These are phyloP conservation scores for Taxidea taxus DNA, from an alignment of 2,113 vertebrate genomes.

Conservation along the genomic window DNA sequence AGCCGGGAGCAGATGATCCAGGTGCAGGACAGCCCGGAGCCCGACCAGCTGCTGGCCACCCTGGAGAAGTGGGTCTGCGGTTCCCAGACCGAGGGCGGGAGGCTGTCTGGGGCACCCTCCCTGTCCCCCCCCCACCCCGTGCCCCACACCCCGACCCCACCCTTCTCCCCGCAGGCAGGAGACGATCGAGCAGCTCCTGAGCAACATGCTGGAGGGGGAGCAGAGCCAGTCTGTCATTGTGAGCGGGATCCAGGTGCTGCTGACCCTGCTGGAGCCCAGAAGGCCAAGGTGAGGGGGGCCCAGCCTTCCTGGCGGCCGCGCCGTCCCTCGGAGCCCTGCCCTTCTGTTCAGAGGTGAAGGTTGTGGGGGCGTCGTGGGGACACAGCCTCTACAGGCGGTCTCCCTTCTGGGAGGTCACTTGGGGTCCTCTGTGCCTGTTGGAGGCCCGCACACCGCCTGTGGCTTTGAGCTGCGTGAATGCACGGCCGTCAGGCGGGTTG, in stretches of 20 bases:
- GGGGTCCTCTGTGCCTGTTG: rapidly evolving
- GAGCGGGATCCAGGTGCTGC: conserved; percentile 81
- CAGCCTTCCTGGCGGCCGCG: rapidly evolving
- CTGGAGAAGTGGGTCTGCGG: conserved; percentile 80
- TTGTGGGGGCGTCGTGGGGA: background rate
- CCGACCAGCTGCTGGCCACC: conserved; percentile 80
- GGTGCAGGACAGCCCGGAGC: conserved; percentile 79
- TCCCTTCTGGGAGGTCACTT: background rate
- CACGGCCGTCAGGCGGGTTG: rapidly evolving
- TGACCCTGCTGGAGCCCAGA: conserved; percentile 80
- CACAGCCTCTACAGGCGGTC: background rate
- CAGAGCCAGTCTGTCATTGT: conserved; percentile 79
- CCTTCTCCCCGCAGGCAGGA: conserved; percentile 75
- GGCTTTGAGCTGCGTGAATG: background rate
- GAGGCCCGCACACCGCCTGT: rapidly evolving
- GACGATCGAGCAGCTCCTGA: conserved; percentile 81
- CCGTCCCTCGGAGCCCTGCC: background rate
- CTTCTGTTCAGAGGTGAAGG: rapidly evolving
- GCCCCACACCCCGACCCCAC: background rate
- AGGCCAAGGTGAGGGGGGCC: conserved; percentile 75
- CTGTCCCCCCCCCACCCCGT: background rate
- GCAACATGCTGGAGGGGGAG: conserved; percentile 82
- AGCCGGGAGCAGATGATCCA: conserved; percentile 84
- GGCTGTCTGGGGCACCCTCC: rapidly evolving
- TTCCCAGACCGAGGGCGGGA: background rate